Evolutionary conservation across 2,113 vertebrate species (phyloP), one percentile per base, ranked within the genome.

Genomic region (Cyphomyrus plagiostoma): DNA sequence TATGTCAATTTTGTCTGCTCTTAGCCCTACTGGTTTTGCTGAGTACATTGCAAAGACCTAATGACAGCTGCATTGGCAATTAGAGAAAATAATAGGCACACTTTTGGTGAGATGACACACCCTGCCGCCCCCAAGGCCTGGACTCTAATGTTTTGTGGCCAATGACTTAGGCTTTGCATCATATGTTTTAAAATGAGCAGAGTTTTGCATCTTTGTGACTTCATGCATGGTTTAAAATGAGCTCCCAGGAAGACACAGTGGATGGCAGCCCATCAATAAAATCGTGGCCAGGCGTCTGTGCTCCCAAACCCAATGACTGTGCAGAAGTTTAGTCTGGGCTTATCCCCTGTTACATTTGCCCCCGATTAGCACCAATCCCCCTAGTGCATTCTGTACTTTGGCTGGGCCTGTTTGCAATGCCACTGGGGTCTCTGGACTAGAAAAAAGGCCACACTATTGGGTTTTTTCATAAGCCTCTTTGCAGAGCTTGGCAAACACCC

Each of bases 391-490:
- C 89, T 66, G 30, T 89, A 52, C 89, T 86, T 48, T 50, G 26
- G 46, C 42, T 53, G 50, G 84, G 66, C 26, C 86, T 90, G 92
- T 90, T 90, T 89, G 86, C 88, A 84, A 62, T 50, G 66, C 56
- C 70, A 42, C 83, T 35, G 49, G 80, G 88, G 48, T 93, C 90
- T 92, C 80, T 90, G 89, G 42, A 83, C 46, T 90, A 88, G 88
- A 89, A 90, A 92, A 91, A 93, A 21, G 48, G 89, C 90, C 89
- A 53, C 66, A 89, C 91, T 92, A 92, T 84, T 90, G 89, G 58
- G 90, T 93, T 80, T 93, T 92, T 53, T 58, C 86, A 83, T 92
- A 92, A 93, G 91, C 91, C 93, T 88, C 48, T 83, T 52, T 66
- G 86, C 89, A 50, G 46, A 70, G 88, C 21, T 88, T 66, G 48